Evolutionary conservation across 1,140 invertebrate genomes (phyloP).

Genomic region (Limonius californicus): DNA sequence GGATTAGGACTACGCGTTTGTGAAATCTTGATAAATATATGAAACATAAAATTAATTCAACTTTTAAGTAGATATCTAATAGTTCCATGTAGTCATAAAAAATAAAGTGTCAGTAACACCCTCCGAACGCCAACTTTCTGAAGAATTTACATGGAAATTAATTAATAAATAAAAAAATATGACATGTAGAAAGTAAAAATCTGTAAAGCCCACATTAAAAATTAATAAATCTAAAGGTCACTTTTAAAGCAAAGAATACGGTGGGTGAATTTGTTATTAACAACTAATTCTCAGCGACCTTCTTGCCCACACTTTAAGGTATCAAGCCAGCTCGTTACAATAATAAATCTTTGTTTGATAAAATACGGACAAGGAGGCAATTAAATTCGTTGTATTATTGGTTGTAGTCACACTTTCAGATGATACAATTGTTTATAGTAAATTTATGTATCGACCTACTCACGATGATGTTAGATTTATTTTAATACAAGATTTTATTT

Average conservation of each 20-base stretch:
- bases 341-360: constrained; percentile 11
- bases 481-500: not conserved
- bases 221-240: no score
- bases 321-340: not conserved
- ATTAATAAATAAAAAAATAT: no score
- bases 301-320: not conserved
- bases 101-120: no score
- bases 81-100: no score
- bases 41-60: no score
- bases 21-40: no score
- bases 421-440: constrained; percentile 3
- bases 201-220: no score
- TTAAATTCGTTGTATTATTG: constrained; percentile 11
- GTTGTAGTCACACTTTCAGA: constrained; percentile 4
- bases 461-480: constrained; percentile 1
- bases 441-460: constrained; percentile 3
- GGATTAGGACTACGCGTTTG: no score
- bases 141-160: no score
- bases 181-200: no score
- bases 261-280: constrained; percentile 2
- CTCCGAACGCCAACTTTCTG: no score
- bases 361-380: constrained; percentile 4
- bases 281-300: not conserved
- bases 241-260: not conserved
- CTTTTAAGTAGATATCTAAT: no score